Conservation (phyloP, 2,113 vertebrate species). For the Odocoileus virginianus region DNA sequence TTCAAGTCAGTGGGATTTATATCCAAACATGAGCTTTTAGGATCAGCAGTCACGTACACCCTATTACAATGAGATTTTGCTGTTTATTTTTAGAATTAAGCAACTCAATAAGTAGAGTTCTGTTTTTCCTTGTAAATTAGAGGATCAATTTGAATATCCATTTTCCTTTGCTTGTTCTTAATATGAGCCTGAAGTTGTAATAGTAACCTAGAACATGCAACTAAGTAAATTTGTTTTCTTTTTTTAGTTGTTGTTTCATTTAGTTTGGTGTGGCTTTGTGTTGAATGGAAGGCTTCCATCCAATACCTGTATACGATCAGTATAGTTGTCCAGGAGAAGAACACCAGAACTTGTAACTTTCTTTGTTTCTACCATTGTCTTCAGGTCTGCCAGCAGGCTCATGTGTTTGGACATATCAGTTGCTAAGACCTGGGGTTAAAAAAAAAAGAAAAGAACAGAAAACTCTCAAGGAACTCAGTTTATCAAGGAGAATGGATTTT, state of each 20-base stretch:
- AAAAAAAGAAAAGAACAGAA: neutral
- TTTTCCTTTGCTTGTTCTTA: conserved; percentile 27
- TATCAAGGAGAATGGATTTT: fast-evolving
- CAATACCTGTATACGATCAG: conserved; percentile 95
- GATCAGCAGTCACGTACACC: neutral
- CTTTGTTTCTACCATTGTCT: conserved; percentile 99
- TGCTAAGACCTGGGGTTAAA: conserved; percentile 88
- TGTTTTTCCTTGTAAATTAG: conserved; percentile 28
- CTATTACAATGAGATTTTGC: conserved; percentile 1
- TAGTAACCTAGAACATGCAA: neutral
- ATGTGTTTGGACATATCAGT: conserved; percentile 99
- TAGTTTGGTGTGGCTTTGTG: neutral
- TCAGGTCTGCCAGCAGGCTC: conserved; percentile 95
- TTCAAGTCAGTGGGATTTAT: neutral
- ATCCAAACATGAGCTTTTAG: neutral
- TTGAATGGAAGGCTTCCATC: neutral
- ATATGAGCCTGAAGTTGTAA: neutral
- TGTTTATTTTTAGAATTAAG: conserved; percentile 47
- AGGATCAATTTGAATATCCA: neutral
- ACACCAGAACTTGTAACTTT: conserved; percentile 98
- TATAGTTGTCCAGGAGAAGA: conserved; percentile 96
- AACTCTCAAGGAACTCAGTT: neutral
- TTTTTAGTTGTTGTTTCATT: neutral
- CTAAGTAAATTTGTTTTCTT: neutral
- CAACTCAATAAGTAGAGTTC: neutral